Percentiles rank a stretch among this genome's conserved stretches.
phyloP scores from a whole-genome alignment of 2,797 vertebrate genomes.

The Chrysolophus pictus region DNA sequence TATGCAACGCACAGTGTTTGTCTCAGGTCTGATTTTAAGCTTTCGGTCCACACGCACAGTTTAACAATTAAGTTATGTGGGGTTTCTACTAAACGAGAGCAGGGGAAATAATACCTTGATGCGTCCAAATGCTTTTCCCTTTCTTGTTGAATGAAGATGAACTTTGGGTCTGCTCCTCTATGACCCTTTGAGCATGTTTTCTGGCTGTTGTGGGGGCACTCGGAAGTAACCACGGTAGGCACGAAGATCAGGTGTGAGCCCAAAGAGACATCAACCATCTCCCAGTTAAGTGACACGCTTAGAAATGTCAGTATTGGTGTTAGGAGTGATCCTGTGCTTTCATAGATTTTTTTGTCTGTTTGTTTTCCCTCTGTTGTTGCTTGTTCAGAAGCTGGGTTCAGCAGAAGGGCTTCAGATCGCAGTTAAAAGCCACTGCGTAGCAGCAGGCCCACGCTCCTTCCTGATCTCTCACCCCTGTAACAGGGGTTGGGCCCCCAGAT shows the following conservation, averaged over 20 bases:
- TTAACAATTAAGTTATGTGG: not conserved
- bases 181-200: not conserved
- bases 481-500: not conserved
- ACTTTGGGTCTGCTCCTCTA: constrained; percentile 14
- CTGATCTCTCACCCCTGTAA: not conserved
- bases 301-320: constrained; percentile 1
- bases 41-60: not conserved
- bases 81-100: not conserved
- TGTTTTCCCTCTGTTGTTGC: not conserved
- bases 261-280: not conserved
- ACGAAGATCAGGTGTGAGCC: not conserved
- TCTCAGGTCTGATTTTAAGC: constrained; percentile 31
- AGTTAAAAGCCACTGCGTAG: fast-evolving
- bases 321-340: not conserved
- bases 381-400: not conserved
- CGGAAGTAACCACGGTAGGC: not conserved
- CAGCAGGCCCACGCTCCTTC: not conserved
- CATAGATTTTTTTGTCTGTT: not conserved
- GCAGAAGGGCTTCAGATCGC: not conserved
- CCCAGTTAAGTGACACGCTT: constrained; percentile 18
- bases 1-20: constrained; percentile 21
- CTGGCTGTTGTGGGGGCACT: not conserved
- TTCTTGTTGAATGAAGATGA: constrained; percentile 18
- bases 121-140: not conserved
- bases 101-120: constrained; percentile 6